Base-by-base conservation (phyloP, 1,140 invertebrate species). In the Campoletis sonorensis region DNA sequence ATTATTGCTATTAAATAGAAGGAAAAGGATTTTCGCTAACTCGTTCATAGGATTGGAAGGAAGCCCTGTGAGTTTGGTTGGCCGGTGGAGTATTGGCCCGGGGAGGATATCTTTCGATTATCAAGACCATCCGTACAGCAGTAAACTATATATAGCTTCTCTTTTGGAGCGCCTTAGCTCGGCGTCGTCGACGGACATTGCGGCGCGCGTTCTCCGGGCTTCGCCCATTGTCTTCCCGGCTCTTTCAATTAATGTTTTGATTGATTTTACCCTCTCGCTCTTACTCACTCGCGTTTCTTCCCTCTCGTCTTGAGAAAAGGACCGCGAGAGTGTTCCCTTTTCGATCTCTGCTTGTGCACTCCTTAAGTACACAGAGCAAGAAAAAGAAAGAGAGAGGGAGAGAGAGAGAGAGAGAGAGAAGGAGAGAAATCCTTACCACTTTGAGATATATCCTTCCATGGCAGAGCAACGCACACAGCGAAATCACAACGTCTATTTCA, bases 191-290 rank as follows among this genome's bases (percentile, higher is more conserved):
- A 30, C 26, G 73, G 73, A 54, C 51, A 30, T 26, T 64, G 73
- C 40, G 33, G 21, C 33, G 54, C 76, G 30, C 76, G 30, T 54
- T 70, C 30, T 70, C 67, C 21, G 67, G 30, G 26, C 67, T 70
- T 70, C 67, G 30, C 81, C 87, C 86, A 91, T 91, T 91, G 90
- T 92, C 91, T 92, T 90, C 86, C 88, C 86, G 84, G 88, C 88
- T 92, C 90, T 92, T 92, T 91, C 91, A 92, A 92, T 92, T 92
- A 92, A 92, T 91, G 91, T 91, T 92, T 92, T 92, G 91, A 92
- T 92, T 92, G 91, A 92, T 91, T 92, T 91, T 88, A 86, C 86
- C 85, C 82, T 82, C 79, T 84, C 81, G 45, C 70, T 81, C 81
- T 79, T 82, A 21, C 77, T 79, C 70, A 73, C 72, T 76, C 40